Evolutionary conservation across 2,797 vertebrate species (phyloP), one percentile per base, ranked within the genome.

Genomic region (Geotrypetes seraphini): DNA sequence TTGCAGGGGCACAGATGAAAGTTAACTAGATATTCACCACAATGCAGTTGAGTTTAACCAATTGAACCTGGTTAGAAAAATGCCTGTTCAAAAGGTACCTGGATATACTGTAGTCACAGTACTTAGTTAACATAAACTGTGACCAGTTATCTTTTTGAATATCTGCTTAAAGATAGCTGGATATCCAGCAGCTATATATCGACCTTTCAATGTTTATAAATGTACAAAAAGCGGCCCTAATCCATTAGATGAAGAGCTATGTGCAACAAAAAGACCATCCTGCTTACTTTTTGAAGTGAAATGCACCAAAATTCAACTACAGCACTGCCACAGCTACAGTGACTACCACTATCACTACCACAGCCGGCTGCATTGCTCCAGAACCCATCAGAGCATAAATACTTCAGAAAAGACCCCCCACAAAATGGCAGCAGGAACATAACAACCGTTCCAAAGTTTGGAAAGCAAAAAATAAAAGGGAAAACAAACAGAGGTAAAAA

Each of bases 241-340:
- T 15, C 8, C 64, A 73, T 67, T 61, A 73, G 47, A 43, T 46
- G 60, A 54, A 73, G 61, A 72, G 72, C 74, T 65, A 66, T 65
- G 43, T 61, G 72, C 42, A 61, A 60, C 49, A 64, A 7, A 31
- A 74, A 73, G 71, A 44, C 1, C 61, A 68, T 55, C 69, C 64
- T 66, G 48, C 39, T 51, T 28, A 34, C 47, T 60, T 42, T 60
- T 57, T 46, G 57, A 58, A 60, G 74, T 50, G 42, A 61, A 83
- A 85, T 85, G 83, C 81, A 70, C 51, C 39, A 16, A 47, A 47
- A 39, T 21, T 35, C 30, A 44, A 31, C 47, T 57, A 47, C 8
- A 3, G 51, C 67, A 56, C 41, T 5, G 32, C 52, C 39, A 57
- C 1, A 7, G 47, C 4, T 22, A 45, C n/a, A 11, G 30, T 23